phyloP scores from a whole-genome alignment of 2,113 vertebrate genomes.

The Amblyopsis rosae region DNA sequence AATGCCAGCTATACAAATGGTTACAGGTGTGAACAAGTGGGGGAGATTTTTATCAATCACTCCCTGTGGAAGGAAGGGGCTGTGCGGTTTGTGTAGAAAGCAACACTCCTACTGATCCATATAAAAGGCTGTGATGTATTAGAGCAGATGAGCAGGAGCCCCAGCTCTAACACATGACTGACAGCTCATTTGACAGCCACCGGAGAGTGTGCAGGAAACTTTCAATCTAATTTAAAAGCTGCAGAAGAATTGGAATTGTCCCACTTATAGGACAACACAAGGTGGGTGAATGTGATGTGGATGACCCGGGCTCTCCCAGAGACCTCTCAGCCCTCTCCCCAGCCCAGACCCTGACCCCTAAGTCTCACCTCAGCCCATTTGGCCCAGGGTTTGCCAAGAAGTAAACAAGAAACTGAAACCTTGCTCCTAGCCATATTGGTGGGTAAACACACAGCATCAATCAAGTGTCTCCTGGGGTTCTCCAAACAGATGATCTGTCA shows the following conservation, averaged over 20 bases:
- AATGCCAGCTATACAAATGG: constrained; percentile 65
- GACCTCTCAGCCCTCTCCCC: constrained; percentile 16
- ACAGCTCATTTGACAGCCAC: constrained; percentile 79
- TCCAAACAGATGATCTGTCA: constrained; percentile 69
- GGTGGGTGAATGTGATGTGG: constrained; percentile 57
- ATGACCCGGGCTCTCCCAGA: constrained; percentile 22
- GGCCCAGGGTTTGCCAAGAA: constrained; percentile 51
- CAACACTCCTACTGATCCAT: constrained; percentile 63
- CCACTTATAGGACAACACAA: constrained; percentile 50
- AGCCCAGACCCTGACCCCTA: constrained; percentile 39
- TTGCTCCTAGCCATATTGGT: constrained; percentile 48
- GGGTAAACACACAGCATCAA: constrained; percentile 69
- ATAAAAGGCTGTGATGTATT: constrained; percentile 77
- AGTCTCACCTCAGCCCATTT: constrained; percentile 32
- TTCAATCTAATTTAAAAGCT: constrained; percentile 76
- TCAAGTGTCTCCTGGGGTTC: constrained; percentile 58
- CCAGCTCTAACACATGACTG: constrained; percentile 73
- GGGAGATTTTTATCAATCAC: constrained; percentile 71
- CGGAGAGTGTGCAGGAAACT: constrained; percentile 73
- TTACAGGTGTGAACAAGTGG: constrained; percentile 57
- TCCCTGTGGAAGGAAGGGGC: constrained; percentile 43
- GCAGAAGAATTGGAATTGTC: constrained; percentile 63
- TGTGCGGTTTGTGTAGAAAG: constrained; percentile 53
- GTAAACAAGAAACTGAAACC: constrained; percentile 47
- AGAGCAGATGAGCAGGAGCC: constrained; percentile 69